A percentile compares a stretch with the other conserved stretches of the same genome.
Evolutionary conservation across 1,140 invertebrate genomes (phyloP).

Genomic region (Battus philenor): DNA sequence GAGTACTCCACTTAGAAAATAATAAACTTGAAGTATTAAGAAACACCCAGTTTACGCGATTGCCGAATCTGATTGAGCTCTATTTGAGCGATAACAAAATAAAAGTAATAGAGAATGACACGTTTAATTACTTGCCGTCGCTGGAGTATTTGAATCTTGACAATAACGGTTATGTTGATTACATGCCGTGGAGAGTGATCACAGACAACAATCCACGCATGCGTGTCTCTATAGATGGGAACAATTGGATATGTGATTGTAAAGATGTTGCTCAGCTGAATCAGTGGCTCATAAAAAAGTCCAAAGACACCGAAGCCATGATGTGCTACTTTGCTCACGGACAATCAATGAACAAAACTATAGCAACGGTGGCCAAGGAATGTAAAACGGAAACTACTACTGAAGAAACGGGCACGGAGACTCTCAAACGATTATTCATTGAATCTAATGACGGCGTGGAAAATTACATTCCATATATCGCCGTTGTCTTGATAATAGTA

Average conservation of each 20-base stretch:
- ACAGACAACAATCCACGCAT: conserved; percentile 76
- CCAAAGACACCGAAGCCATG: conserved; percentile 68
- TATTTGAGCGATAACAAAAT: conserved; percentile 89
- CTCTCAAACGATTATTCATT: conserved; percentile 73
- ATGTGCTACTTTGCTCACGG: conserved; percentile 69
- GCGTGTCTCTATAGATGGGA: conserved; percentile 80
- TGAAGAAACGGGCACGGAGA: conserved; percentile 72
- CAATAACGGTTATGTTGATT: conserved; percentile 86
- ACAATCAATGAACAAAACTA: conserved; percentile 67
- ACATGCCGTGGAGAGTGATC: conserved; percentile 83
- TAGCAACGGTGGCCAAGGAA: conserved; percentile 64
- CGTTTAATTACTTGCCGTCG: conserved; percentile 83
- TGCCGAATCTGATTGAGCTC: conserved; percentile 85
- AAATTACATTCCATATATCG: conserved; percentile 88
- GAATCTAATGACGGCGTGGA: conserved; percentile 71
- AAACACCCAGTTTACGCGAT: conserved; percentile 85
- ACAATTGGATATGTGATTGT: conserved; percentile 86
- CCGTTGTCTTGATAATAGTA: conserved; percentile 84
- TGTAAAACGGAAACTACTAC: conserved; percentile 68
- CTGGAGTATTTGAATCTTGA: conserved; percentile 87
- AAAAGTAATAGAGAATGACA: conserved; percentile 83
- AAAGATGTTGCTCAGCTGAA: conserved; percentile 79
- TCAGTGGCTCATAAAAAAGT: conserved; percentile 78
- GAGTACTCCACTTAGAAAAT: conserved; percentile 86
- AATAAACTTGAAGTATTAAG: conserved; percentile 85